A percentile compares a stretch with the other conserved stretches of the same genome.
Conservation (phyloP, 2,113 vertebrate species). For the Archocentrus centrarchus region DNA sequence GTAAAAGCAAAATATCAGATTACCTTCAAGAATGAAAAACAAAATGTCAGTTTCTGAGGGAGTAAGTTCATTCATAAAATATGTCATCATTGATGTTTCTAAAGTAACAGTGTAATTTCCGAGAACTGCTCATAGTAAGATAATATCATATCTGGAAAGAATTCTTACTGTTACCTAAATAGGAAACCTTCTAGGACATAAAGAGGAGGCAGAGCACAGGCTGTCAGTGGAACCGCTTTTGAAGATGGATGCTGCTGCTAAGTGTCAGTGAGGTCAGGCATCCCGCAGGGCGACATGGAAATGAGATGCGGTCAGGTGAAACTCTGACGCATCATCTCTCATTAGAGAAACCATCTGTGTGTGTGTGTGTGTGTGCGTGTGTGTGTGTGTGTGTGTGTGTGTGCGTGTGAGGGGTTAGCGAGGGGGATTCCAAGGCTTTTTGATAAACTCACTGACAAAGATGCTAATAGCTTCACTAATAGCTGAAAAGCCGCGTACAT, state of each 20-base stretch:
- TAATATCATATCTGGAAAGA: slow-evolving; percentile 1
- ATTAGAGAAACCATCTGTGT: slow-evolving; percentile 36
- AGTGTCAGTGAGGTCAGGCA: slow-evolving; percentile 11
- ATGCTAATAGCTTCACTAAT: slow-evolving; percentile 43
- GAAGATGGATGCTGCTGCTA: slow-evolving; percentile 38
- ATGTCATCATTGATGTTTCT: neutral
- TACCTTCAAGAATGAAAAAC: neutral
- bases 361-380: neutral
- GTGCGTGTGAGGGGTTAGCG: neutral
- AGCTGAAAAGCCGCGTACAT: slow-evolving; percentile 40
- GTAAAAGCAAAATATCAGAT: neutral
- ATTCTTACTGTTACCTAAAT: slow-evolving; percentile 22
- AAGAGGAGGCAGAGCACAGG: neutral
- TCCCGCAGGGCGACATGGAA: slow-evolving; percentile 14
- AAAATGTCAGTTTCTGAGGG: neutral
- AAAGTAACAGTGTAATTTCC: neutral
- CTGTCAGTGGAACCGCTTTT: neutral
- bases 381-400: neutral
- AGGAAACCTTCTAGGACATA: slow-evolving; percentile 35
- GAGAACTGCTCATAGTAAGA: neutral
- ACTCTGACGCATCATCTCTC: slow-evolving; percentile 24
- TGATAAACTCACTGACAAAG: slow-evolving; percentile 26
- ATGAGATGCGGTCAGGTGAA: slow-evolving; percentile 7
- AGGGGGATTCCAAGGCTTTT: neutral
- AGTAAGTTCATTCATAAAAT: slow-evolving; percentile 8